Base-by-base conservation (phyloP, 2,797 vertebrate species). In the Zalophus californianus region DNA sequence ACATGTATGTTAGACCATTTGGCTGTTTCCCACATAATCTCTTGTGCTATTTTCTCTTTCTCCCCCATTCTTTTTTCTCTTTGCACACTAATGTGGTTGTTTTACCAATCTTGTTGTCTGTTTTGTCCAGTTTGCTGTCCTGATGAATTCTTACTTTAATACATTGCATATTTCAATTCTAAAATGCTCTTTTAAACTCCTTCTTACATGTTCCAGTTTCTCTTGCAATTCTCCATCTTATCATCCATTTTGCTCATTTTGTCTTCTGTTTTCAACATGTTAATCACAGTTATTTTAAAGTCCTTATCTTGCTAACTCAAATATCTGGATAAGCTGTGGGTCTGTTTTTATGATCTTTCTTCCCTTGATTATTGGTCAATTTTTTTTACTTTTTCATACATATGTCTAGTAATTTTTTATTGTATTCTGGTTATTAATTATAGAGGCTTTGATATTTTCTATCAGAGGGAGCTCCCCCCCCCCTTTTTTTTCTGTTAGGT, bases 261-360 rank as follows among this genome's bases (percentile, higher is more conserved):
- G 41, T 44, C 38, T 94, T 83, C 48, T 84, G 3, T 91, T 96
- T 92, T 95, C 2, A 66, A 54, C 27, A 7, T 54, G 56, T 90
- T 80, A 62, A 4, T 88, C 13, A 29, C 3, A 50, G 25, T 41
- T 96, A 35, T 79, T 96, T 68, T 62, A n/a, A 88, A 79, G 8
- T 50, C n/a, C 35, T 77, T 83, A 12, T 83, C 10, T 88, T 86
- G 25, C 50, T 8, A 68, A 29, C 16, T 92, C 21, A 27, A 54
- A 12, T 94, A 44, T 41, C 5, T 41, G 29, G 16, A 50, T 86
- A 44, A 79, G 48, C 29, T 35, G 2, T 62, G 5, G 4, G 25
- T 86, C 66, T 92, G 0, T 73, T 95, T 85, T 35, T 96, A 1
- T 68, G 3, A 50, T 86, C 32, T 90, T 86, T 89, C 23, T 89